Conservation (phyloP, 1,140 invertebrate species). For the Chymomyza costata region DNA sequence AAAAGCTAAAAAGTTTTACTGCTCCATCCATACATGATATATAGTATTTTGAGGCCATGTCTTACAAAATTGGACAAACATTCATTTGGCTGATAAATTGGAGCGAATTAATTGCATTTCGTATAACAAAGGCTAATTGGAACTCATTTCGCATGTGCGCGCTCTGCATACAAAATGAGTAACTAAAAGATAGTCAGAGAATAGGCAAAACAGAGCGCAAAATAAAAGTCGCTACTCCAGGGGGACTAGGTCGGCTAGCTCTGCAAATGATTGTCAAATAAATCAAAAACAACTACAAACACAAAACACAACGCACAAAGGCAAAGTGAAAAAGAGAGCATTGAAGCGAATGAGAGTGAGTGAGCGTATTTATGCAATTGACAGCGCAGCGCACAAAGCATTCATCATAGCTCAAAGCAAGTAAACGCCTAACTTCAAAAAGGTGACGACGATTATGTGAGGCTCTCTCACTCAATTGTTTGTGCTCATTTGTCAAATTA, state of each 20-base stretch:
- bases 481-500: conserved; percentile 65
- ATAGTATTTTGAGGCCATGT: not conserved
- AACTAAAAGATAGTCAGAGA: conserved; percentile 1
- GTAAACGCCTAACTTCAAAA: conserved; percentile 46
- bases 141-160: conserved; percentile 68
- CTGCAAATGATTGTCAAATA: conserved; percentile 72
- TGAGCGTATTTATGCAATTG: no score
- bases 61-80: not conserved
- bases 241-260: conserved; percentile 5
- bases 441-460: conserved; percentile 52
- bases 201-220: conserved; percentile 2
- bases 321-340: conserved; percentile 15
- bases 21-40: not conserved
- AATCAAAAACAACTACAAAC: conserved; percentile 50
- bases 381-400: conserved; percentile 11
- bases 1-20: not conserved
- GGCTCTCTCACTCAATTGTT: not conserved
- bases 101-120: conserved; percentile 72
- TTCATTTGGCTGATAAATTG: conserved; percentile 55
- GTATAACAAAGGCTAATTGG: conserved; percentile 68
- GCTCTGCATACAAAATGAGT: conserved; percentile 63
- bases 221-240: no score
- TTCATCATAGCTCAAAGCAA: conserved; percentile 2
- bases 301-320: conserved; percentile 6
- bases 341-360: conserved; percentile 17